A percentile compares a stretch with the other conserved stretches of the same genome.
Evolutionary conservation across 2,113 vertebrate species (phyloP).

Genomic region (Saguinus midas): DNA sequence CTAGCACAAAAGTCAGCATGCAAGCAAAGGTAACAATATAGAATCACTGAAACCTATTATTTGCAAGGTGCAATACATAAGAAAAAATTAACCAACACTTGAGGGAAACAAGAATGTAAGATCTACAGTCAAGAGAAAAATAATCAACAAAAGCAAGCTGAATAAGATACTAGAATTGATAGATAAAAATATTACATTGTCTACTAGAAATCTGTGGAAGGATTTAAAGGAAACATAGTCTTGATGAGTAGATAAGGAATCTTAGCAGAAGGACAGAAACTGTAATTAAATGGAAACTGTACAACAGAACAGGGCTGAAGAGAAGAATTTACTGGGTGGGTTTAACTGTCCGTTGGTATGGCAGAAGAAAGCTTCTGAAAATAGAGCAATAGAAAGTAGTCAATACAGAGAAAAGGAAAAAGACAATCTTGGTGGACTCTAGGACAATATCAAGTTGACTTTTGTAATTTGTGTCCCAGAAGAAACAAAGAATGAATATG

Average conservation of each 20-base stretch:
- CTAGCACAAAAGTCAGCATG: neutral
- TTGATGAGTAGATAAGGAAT: neutral
- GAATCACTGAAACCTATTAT: neutral
- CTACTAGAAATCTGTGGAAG: neutral
- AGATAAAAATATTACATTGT: neutral
- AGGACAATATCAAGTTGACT: neutral
- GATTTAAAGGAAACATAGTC: neutral
- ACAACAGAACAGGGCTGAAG: neutral
- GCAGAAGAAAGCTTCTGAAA: neutral
- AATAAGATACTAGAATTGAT: neutral
- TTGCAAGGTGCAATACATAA: neutral
- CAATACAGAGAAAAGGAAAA: neutral
- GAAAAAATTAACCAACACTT: neutral
- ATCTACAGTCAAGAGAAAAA: neutral
- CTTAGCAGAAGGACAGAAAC: neutral
- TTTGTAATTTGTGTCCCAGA: neutral
- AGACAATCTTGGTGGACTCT: neutral
- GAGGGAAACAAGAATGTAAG: neutral
- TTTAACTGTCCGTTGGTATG: neutral
- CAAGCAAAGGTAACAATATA: neutral
- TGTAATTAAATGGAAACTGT: neutral
- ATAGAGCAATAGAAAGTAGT: neutral
- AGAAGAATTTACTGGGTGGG: neutral
- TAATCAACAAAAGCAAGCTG: neutral
- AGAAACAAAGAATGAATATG: neutral